These are phyloP conservation scores for Petrosia ficiformis DNA, from an alignment of 37 sponge, comb jelly and placozoan species.

Conservation along the genomic window DNA sequence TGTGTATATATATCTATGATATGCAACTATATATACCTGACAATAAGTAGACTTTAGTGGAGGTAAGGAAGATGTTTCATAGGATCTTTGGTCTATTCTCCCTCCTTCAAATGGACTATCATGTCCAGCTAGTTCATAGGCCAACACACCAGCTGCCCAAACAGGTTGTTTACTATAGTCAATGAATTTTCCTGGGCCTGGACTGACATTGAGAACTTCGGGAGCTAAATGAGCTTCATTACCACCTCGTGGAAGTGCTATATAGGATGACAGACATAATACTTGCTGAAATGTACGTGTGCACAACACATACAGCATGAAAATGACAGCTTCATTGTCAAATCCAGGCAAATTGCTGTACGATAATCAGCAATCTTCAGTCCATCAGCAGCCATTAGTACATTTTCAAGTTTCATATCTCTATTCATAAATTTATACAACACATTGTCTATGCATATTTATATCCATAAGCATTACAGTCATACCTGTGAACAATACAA, in stretches of 20 bases:
- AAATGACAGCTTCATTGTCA: constrained; percentile 32
- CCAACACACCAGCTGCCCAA: constrained; percentile 84
- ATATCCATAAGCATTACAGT: too few relatives aligned
- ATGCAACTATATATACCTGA: too few relatives aligned
- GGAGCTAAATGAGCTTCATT: constrained; percentile 69
- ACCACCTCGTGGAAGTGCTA: constrained; percentile 25
- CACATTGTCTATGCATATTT: too few relatives aligned
- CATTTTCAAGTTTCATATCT: constrained; percentile 82
- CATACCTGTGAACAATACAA: constrained; percentile 15
- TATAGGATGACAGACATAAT: neutral
- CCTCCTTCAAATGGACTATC: constrained; percentile 27
- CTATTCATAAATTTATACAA: constrained; percentile 1
- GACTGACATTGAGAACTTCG: constrained; percentile 66
- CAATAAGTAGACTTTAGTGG: constrained; percentile 15
- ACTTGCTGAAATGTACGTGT: neutral
- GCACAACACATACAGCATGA: constrained; percentile 48
- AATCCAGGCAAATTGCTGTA: constrained; percentile 43
- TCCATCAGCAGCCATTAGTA: constrained; percentile 31
- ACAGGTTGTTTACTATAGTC: constrained; percentile 66
- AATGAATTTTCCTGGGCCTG: constrained; percentile 50
- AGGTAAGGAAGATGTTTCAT: constrained; percentile 29
- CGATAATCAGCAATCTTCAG: constrained; percentile 78
- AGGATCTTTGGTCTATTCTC: constrained; percentile 48
- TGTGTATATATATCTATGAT: too few relatives aligned
- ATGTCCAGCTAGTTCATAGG: constrained; percentile 71